These are phyloP conservation scores for Meandrina meandrites DNA, from an alignment of 92 coral and sea anemone genomes.

Conservation along the genomic window DNA sequence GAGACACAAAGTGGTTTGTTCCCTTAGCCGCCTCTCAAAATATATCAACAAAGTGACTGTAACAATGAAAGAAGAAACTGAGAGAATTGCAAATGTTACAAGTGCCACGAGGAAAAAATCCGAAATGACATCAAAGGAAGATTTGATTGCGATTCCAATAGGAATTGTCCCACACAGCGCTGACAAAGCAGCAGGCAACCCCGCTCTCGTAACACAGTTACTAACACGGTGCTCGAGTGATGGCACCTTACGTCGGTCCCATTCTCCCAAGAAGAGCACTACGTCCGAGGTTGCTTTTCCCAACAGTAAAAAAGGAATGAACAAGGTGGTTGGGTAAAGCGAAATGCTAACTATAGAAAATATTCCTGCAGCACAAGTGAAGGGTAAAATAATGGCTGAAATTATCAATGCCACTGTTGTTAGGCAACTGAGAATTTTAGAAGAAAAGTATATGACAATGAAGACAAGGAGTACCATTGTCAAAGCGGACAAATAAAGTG, in stretches of 20 bases:
- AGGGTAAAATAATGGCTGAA: constrained; percentile 1
- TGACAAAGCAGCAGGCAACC: constrained; percentile 34
- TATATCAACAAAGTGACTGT: neutral
- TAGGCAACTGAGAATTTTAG: neutral
- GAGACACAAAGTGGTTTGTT: neutral
- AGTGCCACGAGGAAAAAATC: constrained; percentile 29
- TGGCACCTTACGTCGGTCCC: constrained; percentile 22
- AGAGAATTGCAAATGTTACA: constrained; percentile 18
- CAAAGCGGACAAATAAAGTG: constrained; percentile 11
- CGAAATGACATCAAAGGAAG: constrained; percentile 54
- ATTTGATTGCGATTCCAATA: constrained; percentile 40
- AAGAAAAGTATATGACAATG: neutral
- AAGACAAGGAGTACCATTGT: neutral
- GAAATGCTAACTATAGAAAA: constrained; percentile 27
- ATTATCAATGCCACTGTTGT: neutral
- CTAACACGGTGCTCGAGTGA: constrained; percentile 34
- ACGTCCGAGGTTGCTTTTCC: constrained; percentile 41
- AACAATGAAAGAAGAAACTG: neutral
- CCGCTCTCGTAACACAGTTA: constrained; percentile 46
- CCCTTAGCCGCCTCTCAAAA: neutral
- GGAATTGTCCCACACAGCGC: constrained; percentile 30
- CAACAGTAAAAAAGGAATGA: constrained; percentile 42
- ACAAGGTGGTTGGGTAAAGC: constrained; percentile 15
- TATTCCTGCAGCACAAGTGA: constrained; percentile 20
- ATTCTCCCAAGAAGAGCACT: constrained; percentile 27